Evolutionary conservation across 2,888 invertebrate species (phyloP), one percentile per base, ranked within the genome.

Genomic region (Leptinotarsa haldemani): DNA sequence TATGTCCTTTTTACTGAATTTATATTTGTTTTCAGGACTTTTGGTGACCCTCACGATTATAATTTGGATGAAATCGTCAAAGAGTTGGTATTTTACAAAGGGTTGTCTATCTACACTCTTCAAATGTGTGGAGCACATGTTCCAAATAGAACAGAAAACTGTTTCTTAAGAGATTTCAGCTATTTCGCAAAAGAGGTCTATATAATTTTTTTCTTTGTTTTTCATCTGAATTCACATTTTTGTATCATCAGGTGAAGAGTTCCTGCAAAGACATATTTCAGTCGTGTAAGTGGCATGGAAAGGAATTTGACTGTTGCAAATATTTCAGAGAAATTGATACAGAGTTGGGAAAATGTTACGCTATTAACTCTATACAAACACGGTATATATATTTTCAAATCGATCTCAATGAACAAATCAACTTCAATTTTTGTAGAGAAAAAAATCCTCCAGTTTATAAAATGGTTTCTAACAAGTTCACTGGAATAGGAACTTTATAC

Each of bases 41-140:
- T 91, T 90, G 91, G 93, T 1, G 88, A 89, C 16, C 90, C 90
- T 3, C 93, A 93, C 78, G 91, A 93, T 77, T 89, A 91, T 72
- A 93, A 93, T 75, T 84, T 94, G 40, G 94, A 94, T 82, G 94
- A 93, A 81, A 90, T 92, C 0, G 87, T 94, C 0, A 91, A 90
- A 81, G 94, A 94, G 83, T 89, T 94, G 53, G 91, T 91, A 0
- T 94, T 90, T 84, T 94, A 92, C 82, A 90, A 91, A 4, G 94
- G 93, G 1, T 87, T 90, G 3, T 90, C 91, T n/a, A 93, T 92
- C 83, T 91, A 90, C 77, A 91, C 93, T 0, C 85, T 93, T 0
- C 90, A 91, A 77, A 88, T 91, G 25, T 93, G 93, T 81, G 90
- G 90, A 16, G 86, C 87, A 1, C 85, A 88, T 2, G 85, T 89